phyloP scores from a whole-genome alignment of 2,888 invertebrate genomes.

The Stratiomys singularior region DNA sequence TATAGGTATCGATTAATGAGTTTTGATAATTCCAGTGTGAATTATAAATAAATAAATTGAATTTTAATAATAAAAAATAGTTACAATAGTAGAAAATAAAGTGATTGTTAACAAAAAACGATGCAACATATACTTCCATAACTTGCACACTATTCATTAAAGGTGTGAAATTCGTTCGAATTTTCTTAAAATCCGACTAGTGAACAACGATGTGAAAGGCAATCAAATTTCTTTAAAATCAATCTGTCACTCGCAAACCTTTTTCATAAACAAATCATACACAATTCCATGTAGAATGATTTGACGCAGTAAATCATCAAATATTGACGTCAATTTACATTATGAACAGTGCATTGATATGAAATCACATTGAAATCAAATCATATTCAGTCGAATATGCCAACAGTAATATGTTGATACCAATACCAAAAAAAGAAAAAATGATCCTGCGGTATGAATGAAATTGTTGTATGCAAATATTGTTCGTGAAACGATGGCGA shows the following conservation, averaged over 20 bases:
- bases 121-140: too few relatives aligned
- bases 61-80: too few relatives aligned
- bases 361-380: conserved; percentile 4
- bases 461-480: neutral
- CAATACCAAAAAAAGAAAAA: neutral
- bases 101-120: too few relatives aligned
- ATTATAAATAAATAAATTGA: too few relatives aligned
- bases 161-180: too few relatives aligned
- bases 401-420: neutral
- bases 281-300: conserved; percentile 1
- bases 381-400: neutral
- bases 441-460: neutral
- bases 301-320: conserved; percentile 31
- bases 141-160: too few relatives aligned
- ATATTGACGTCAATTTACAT: conserved; percentile 14
- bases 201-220: too few relatives aligned
- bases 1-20: too few relatives aligned
- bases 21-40: too few relatives aligned
- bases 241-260: neutral
- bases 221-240: too few relatives aligned
- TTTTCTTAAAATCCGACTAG: too few relatives aligned
- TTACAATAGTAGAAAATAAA: too few relatives aligned
- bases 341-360: neutral
- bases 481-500: neutral
- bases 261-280: neutral